These are phyloP conservation scores for Halocynthia aurantium DNA, from an alignment of 23 tunicate genomes.

Conservation along the genomic window DNA sequence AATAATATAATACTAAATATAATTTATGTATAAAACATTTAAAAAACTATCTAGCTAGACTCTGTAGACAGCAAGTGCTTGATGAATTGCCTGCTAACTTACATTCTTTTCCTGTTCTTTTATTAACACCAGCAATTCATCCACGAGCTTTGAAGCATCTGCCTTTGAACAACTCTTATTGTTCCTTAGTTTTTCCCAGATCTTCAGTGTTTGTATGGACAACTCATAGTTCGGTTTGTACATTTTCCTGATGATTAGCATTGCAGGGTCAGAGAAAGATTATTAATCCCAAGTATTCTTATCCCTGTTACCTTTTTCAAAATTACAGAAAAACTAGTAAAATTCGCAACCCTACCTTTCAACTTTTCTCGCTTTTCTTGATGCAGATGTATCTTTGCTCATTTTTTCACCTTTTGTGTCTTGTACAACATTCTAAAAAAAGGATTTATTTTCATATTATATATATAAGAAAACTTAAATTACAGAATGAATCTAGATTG, in stretches of 20 bases:
- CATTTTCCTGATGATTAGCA: conserved; percentile 44
- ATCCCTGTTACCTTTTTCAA: not conserved
- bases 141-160: conserved; percentile 55
- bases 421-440: too few species aligned
- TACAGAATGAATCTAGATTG: too few species aligned
- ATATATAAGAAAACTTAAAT: too few species aligned
- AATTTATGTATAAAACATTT: not conserved
- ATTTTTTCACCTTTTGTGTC: conserved; percentile 27
- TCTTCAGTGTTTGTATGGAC: conserved; percentile 55
- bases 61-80: not conserved
- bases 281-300: not conserved
- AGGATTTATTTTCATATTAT: too few species aligned
- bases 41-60: not conserved
- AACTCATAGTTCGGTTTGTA: conserved; percentile 87
- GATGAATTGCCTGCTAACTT: not conserved
- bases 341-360: conserved; percentile 1
- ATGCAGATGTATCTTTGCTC: conserved; percentile 79
- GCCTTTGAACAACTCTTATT: conserved; percentile 53
- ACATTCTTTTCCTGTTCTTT: conserved; percentile 62
- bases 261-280: not conserved
- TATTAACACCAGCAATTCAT: conserved; percentile 45
- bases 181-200: conserved; percentile 96
- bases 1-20: not conserved
- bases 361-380: conserved; percentile 69
- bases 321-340: not conserved